Base-by-base conservation (phyloP, 1,140 invertebrate species). In the Teleogryllus occipitalis region DNA sequence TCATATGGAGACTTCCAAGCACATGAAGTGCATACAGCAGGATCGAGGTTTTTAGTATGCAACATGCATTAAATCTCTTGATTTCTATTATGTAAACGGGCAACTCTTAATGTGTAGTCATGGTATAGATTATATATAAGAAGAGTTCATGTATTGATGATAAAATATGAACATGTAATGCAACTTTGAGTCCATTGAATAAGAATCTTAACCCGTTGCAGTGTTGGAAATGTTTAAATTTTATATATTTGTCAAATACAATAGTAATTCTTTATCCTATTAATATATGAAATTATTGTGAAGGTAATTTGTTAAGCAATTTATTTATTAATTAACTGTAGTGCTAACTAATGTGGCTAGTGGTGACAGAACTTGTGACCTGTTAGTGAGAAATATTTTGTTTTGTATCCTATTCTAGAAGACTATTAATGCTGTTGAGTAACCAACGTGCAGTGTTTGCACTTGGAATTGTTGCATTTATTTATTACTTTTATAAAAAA, bases 401-500 rank as follows among this genome's bases (percentile, higher is more conserved):
- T 65, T 65, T 65, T 18, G 10, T 14, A 65, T 65, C 54, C 54
- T 65, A 65, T 65, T 14, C 54, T 65, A 65, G 54, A 14, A 14
- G 18, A 18, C 54, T 1, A 65, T 65, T 65, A 65, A 14, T 65
- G 18, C 54, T 65, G 18, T 14, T 65, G 54, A 65, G 54, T 65
- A 18, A 65, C 54, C 54, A 14, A 14, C 7, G 54, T 65, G 54
- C 54, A 7, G 18, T 65, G 54, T 65, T 39, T 18, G 18, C 54
- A 65, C 54, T 65, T 10, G 54, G 54, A 65, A 65, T 65, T 65
- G 54, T 65, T 65, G 54, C 54, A 65, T 65, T 65, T 65, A 65
- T 65, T 65, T 65, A 65, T 65, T 65, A 65, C 54, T 65, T 65
- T 65, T 65, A 65, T 65, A 65, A 65, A 65, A 18, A 65, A 65